Percentiles rank a stretch among this genome's conserved stretches.
These are phyloP conservation scores for Oryzias javanicus DNA, from an alignment of 2,113 vertebrate genomes.

Conservation along the genomic window DNA sequence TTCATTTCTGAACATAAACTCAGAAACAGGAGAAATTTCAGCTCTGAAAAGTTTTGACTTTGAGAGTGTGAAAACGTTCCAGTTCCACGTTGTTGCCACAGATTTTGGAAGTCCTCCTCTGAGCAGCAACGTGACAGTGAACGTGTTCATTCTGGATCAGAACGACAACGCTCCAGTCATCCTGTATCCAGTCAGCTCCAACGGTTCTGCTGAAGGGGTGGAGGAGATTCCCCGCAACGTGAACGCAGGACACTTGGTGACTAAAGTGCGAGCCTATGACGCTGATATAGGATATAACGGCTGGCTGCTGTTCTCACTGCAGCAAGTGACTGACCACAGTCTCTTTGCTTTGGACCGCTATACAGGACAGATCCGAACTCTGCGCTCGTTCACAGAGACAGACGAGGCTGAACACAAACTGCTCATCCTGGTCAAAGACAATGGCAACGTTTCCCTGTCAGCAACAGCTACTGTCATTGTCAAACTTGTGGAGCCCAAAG, in stretches of 20 bases:
- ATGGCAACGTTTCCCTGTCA: conserved; percentile 55
- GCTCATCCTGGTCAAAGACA: conserved; percentile 56
- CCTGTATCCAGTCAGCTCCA: conserved; percentile 45
- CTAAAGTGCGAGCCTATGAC: conserved; percentile 55
- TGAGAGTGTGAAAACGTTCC: conserved; percentile 40
- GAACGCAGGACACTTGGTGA: conserved; percentile 54
- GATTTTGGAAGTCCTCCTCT: conserved; percentile 56
- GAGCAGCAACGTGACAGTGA: conserved; percentile 47
- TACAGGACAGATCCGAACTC: conserved; percentile 58
- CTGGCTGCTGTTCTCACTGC: conserved; percentile 53
- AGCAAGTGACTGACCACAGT: conserved; percentile 43
- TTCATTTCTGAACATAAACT: conserved; percentile 43
- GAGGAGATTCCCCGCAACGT: conserved; percentile 43
- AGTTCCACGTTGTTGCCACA: conserved; percentile 56
- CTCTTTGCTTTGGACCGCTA: conserved; percentile 55
- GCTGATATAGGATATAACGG: conserved; percentile 65
- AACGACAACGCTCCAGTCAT: conserved; percentile 54
- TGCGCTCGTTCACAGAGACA: conserved; percentile 55
- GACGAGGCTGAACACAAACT: conserved; percentile 45
- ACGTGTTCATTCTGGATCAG: conserved; percentile 52
- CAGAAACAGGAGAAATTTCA: conserved; percentile 46
- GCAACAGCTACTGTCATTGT: conserved; percentile 51
- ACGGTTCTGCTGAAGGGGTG: conserved; percentile 4
- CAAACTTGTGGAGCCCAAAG: conserved; percentile 30
- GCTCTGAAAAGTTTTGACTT: conserved; percentile 58